phyloP scores from a whole-genome alignment of 2,797 vertebrate species.

The Clarias fuscus region DNA sequence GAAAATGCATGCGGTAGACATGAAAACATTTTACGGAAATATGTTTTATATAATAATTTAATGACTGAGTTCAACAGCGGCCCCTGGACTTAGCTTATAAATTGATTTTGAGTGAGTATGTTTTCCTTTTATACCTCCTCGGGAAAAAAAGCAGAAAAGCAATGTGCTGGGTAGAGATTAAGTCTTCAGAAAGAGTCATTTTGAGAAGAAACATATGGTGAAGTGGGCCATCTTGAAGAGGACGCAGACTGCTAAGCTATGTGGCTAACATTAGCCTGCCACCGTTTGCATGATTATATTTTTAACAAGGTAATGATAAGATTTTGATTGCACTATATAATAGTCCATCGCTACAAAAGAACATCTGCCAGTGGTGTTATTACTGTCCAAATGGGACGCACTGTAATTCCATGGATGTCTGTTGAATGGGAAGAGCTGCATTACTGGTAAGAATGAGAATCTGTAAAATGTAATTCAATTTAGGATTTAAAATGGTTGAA shows the following conservation, averaged over 20 bases:
- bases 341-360: conserved; percentile 44
- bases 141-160: background rate
- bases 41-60: background rate
- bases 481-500: no score
- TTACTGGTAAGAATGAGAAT: background rate
- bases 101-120: background rate
- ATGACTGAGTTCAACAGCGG: background rate
- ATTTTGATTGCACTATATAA: conserved; percentile 52
- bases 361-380: conserved; percentile 47
- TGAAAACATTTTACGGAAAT: background rate
- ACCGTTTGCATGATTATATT: conserved; percentile 56
- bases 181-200: background rate
- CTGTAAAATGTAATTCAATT: no score
- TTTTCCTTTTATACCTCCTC: background rate
- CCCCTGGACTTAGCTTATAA: background rate
- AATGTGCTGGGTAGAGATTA: background rate
- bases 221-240: background rate
- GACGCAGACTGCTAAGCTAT: background rate
- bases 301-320: conserved; percentile 51
- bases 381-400: conserved; percentile 24
- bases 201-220: conserved; percentile 2
- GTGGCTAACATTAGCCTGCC: conserved; percentile 24
- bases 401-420: background rate
- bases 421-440: background rate
- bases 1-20: background rate